These are phyloP conservation scores for Oedothorax gibbosus DNA, from an alignment of 1,140 invertebrate species.

Conservation along the genomic window DNA sequence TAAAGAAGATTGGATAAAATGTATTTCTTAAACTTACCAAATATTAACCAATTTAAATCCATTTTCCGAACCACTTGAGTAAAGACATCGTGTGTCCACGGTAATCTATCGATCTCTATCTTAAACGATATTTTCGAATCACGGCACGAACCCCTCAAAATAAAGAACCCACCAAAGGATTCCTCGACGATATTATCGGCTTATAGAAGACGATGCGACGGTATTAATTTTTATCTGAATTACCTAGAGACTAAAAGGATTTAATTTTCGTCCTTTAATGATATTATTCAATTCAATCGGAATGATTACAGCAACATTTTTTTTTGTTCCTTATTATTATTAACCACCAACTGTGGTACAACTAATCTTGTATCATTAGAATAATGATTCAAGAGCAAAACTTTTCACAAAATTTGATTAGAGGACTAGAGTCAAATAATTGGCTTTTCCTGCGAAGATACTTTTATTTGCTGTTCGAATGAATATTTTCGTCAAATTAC, in stretches of 20 bases:
- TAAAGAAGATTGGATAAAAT: too few relatives aligned
- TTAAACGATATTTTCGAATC: slow-evolving; percentile 36
- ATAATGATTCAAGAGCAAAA: slow-evolving; percentile 38
- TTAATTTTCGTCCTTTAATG: slow-evolving; percentile 38
- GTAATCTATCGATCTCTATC: slow-evolving; percentile 10
- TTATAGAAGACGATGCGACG: slow-evolving; percentile 3
- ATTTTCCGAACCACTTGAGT: neutral
- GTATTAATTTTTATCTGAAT: slow-evolving; percentile 51
- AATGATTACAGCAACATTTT: slow-evolving; percentile 29
- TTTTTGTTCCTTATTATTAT: neutral
- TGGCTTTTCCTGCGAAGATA: slow-evolving; percentile 45
- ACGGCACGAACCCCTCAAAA: slow-evolving; percentile 25
- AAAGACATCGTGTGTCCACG: neutral
- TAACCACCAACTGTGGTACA: slow-evolving; percentile 7
- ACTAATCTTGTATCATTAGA: slow-evolving; percentile 42
- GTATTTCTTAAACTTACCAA: too few relatives aligned
- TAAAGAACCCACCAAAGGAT: slow-evolving; percentile 16
- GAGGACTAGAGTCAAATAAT: slow-evolving; percentile 39
- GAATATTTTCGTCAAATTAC: slow-evolving; percentile 37
- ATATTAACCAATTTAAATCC: too few relatives aligned
- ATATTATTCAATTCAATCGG: slow-evolving; percentile 45
- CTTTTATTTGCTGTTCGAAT: slow-evolving; percentile 30
- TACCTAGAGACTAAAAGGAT: slow-evolving; percentile 39
- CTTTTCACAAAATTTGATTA: slow-evolving; percentile 49
- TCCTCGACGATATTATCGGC: slow-evolving; percentile 30